Evolutionary conservation across 2,888 invertebrate genomes (phyloP).

Genomic region (Trypoxylon attenuatum): DNA sequence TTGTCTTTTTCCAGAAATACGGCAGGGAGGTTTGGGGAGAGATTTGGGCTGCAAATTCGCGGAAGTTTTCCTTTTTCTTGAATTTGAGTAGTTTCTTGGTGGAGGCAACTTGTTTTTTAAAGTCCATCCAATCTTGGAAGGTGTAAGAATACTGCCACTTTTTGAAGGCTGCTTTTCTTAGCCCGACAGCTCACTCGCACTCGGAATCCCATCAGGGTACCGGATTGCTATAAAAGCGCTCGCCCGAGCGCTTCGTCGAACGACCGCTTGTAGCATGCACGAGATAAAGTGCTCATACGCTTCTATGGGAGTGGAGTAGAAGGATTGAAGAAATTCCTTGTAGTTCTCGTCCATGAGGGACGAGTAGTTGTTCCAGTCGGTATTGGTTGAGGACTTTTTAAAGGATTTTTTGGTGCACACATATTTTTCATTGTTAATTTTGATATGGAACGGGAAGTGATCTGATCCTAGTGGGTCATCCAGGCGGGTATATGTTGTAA

Average conservation of each 20-base stretch:
- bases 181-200: conserved; percentile 24
- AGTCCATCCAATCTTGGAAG: conserved; percentile 6
- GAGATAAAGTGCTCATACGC: conserved; percentile 8
- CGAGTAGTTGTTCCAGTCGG: neutral
- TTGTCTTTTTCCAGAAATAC: conserved; percentile 24
- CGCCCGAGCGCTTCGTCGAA: neutral
- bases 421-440: neutral
- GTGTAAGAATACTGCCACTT: conserved; percentile 30
- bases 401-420: neutral
- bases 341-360: neutral
- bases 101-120: conserved; percentile 16
- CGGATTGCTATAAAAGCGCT: conserved; percentile 26
- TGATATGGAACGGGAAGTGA: neutral
- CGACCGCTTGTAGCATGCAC: neutral
- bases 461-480: neutral
- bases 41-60: conserved; percentile 9
- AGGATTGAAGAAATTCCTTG: conserved; percentile 1
- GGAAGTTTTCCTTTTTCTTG: conserved; percentile 12
- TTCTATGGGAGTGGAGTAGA: neutral
- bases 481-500: neutral
- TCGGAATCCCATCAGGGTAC: conserved; percentile 37
- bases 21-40: conserved; percentile 6
- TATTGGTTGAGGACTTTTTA: neutral
- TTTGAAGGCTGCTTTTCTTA: conserved; percentile 22
- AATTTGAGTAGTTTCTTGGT: conserved; percentile 21